Evolutionary conservation across 2,113 vertebrate species (phyloP).

Genomic region (Lipophrys pholis): DNA sequence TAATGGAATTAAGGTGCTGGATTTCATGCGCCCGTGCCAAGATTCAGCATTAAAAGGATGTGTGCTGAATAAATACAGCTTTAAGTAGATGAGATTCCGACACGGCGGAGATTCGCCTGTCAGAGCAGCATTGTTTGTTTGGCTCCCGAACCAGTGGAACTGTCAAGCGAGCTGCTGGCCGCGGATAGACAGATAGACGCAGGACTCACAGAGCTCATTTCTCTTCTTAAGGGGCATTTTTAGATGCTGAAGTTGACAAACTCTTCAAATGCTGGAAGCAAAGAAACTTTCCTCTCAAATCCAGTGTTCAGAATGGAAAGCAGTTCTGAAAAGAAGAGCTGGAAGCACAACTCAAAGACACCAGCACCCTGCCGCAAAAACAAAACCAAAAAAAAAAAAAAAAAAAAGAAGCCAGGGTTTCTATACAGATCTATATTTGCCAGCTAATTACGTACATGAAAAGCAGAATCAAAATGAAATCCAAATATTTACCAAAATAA

Average conservation of each 20-base stretch:
- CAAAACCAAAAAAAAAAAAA: no score
- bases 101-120: constrained; percentile 72
- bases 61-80: constrained; percentile 78
- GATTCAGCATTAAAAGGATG: constrained; percentile 80
- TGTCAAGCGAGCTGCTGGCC: constrained; percentile 71
- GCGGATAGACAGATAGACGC: constrained; percentile 59
- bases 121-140: constrained; percentile 71
- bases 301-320: constrained; percentile 34
- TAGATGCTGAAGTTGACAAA: constrained; percentile 53
- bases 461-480: constrained; percentile 79
- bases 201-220: constrained; percentile 41
- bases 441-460: constrained; percentile 81
- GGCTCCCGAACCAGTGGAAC: constrained; percentile 69
- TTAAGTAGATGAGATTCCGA: constrained; percentile 79
- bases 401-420: constrained; percentile 53
- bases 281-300: constrained; percentile 51
- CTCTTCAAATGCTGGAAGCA: constrained; percentile 53
- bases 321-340: constrained; percentile 47
- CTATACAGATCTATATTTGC: constrained; percentile 73
- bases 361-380: constrained; percentile 33
- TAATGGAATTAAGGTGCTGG: constrained; percentile 84
- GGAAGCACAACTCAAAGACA: constrained; percentile 69
- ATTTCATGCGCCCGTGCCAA: constrained; percentile 79
- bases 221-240: constrained; percentile 44
- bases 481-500: constrained; percentile 84